Evolutionary conservation across 1,140 invertebrate genomes (phyloP).

Genomic region (Charaxes varanes): DNA sequence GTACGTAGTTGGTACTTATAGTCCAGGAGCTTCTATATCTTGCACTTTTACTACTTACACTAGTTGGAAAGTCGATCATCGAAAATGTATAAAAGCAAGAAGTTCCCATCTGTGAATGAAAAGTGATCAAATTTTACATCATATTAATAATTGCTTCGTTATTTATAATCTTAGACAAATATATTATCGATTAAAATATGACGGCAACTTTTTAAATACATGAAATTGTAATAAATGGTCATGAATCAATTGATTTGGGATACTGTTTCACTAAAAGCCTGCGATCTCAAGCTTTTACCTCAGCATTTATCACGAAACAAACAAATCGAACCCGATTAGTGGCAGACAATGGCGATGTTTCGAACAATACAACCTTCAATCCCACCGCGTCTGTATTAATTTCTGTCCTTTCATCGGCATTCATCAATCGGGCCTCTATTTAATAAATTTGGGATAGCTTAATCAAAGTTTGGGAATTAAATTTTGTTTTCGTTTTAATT

Average conservation of each 20-base stretch:
- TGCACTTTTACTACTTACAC: too few species aligned
- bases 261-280: slow-evolving; percentile 5
- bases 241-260: not conserved
- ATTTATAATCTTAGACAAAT: too few species aligned
- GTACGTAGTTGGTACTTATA: too few species aligned
- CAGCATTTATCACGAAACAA: slow-evolving; percentile 13
- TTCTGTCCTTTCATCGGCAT: slow-evolving; percentile 30
- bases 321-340: slow-evolving; percentile 29
- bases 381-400: slow-evolving; percentile 30
- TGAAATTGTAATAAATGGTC: too few species aligned
- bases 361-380: slow-evolving; percentile 26
- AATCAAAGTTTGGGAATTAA: slow-evolving; percentile 24
- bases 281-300: slow-evolving; percentile 7
- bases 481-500: slow-evolving; percentile 15
- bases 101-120: too few species aligned
- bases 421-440: slow-evolving; percentile 32
- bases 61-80: too few species aligned
- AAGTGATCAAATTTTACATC: too few species aligned
- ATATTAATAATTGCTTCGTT: too few species aligned
- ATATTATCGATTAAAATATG: too few species aligned
- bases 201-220: too few species aligned
- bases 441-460: slow-evolving; percentile 32
- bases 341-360: slow-evolving; percentile 27
- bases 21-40: too few species aligned
- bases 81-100: too few species aligned